Evolutionary conservation across 92 coral and sea anemone genomes (phyloP), one percentile per base, ranked within the genome.

Genomic region (Umimayanthus kanabou): DNA sequence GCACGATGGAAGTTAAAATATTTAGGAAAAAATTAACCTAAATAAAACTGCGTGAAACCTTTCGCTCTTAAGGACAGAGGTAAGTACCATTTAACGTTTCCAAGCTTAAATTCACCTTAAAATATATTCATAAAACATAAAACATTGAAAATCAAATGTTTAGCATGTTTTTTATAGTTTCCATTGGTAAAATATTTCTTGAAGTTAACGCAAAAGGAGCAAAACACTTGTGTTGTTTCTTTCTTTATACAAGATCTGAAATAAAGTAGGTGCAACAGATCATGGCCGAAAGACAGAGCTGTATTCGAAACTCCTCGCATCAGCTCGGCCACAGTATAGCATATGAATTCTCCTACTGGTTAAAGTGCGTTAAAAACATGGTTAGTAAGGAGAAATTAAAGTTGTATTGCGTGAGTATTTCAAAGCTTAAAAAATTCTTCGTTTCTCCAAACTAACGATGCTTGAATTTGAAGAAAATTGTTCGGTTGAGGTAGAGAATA

Each of bases 1-100:
- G 47, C 16, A 37, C 40, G 30, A 72, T 20, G 39, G 76, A 26
- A 28, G 37, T 30, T 15, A 39, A 73, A 81, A 88, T 88, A 80
- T 47, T 72, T 88, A 57, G 61, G 7, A 57, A 33, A 80, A 47
- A 47, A 7, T 22, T 13, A 37, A 61, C 7, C 9, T 4, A 23
- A 61, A 61, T 23, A 61, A 61, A 22, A 20, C 6, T 2, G 69
- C 4, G 69, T 0, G 64, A 10, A 55, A 55, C 3, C 11, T 2
- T 16, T 55, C 16, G 64, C 20, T 33, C 37, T 33, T 15, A 57
- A 14, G 23, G 6, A 61, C 67, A 61, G n/a, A 61, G 7, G 3
- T 5, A 61, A 61, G 15, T 61, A 61, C 26, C 26, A 23, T 26
- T 61, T 14, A 0, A 61, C 7, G 25, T 61, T 61, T 61, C 69